Evolutionary conservation across 2,797 vertebrate species (phyloP), one percentile per base, ranked within the genome.

Genomic region (Garrulus glandarius): DNA sequence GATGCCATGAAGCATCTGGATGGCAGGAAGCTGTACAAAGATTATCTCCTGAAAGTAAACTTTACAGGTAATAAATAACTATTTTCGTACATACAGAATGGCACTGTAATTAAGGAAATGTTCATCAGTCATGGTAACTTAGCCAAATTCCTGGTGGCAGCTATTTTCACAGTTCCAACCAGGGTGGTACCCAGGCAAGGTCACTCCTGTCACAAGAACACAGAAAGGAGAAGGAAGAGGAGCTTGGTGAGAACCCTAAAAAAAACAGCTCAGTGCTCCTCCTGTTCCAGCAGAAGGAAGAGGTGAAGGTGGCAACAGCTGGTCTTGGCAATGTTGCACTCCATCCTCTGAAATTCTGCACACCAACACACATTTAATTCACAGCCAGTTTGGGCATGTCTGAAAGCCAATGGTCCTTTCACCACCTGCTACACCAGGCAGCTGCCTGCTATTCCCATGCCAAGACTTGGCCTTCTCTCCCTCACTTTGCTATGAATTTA

Each of bases 31-130:
- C 97, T 99, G 88, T 99, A 99, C 98, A 98, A 99, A 96, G 99
- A 99, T 93, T 99, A 99, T 95, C 98, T 99, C 87, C 98, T 99
- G 92, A 99, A 99, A 97, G 98, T 99, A 97, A 99, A 98, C 96
- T 99, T 99, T 97, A 98, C 98, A 98, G 99, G 99, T 99, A 98
- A 99, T 98, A n/a, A 32, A 99, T 98, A 32, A 32, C 15, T 89
- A 21, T 60, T 77, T 16, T 64, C 18, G 9, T 69, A 32, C 14
- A 13, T 60, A 29, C 4, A 46, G n/a, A 87, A n/a, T 41, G 13
- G 20, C 37, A 20, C 7, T 44, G 17, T 24, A 60, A 80, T 78
- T 89, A 83, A 43, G 29, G 8, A 84, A 83, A 43, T 52, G 24
- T 55, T 70, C 6, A 12, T 49, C 53, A 23, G 15, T 43, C 16